Conservation (phyloP, 2,113 vertebrate genomes). For the Pterocles orientalis region DNA sequence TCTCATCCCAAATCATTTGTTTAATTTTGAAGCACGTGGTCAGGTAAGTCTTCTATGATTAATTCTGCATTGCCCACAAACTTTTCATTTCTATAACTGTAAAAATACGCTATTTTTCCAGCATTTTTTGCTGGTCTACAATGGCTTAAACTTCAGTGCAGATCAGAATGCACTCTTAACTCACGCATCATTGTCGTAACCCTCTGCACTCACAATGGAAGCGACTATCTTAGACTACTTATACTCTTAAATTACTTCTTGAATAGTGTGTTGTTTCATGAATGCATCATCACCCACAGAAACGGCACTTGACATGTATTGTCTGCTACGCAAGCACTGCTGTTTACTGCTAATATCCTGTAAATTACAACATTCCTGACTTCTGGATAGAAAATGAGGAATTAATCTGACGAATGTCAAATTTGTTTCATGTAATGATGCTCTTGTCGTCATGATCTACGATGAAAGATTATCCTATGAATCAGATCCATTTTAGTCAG, state of each 20-base stretch:
- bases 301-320: conserved; percentile 12
- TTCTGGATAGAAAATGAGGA: conserved; percentile 57
- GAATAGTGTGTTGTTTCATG: background rate
- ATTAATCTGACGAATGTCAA: conserved; percentile 60
- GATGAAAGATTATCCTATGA: background rate
- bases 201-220: background rate
- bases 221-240: background rate
- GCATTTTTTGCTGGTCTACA: background rate
- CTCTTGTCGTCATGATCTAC: conserved; percentile 45
- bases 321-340: conserved; percentile 16
- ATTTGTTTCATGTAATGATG: conserved; percentile 40
- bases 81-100: background rate
- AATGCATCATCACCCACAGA: background rate
- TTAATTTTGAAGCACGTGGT: background rate
- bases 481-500: conserved; percentile 24
- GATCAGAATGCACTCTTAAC: background rate
- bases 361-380: conserved; percentile 58
- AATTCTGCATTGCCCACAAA: background rate
- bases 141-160: background rate
- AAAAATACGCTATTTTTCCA: background rate
- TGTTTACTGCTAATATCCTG: conserved; percentile 23
- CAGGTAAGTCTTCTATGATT: background rate
- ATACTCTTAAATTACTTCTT: background rate
- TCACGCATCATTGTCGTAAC: background rate
- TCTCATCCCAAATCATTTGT: background rate